Conservation (phyloP, 1,140 invertebrate genomes). For the Akabosia matsudoensis region DNA sequence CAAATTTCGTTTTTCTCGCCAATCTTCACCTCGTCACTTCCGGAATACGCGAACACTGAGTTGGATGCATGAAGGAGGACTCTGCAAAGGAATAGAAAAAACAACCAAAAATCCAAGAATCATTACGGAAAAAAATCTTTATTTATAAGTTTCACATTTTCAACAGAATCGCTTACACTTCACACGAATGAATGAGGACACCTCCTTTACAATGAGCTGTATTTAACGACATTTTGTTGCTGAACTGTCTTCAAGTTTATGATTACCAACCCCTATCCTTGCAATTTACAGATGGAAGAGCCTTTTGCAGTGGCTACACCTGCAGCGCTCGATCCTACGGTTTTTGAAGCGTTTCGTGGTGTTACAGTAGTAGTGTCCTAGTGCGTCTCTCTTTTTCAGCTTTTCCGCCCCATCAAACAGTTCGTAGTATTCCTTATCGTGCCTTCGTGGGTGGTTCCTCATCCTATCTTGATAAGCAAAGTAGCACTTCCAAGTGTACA, state of each 20-base stretch:
- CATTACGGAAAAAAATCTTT: no score
- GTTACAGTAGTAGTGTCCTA: not conserved
- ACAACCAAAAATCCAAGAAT: no score
- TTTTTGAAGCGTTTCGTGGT: not conserved
- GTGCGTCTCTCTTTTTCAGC: not conserved
- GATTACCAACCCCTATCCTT: no score
- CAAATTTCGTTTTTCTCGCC: constrained; percentile 53
- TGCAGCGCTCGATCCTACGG: not conserved
- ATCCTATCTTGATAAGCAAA: not conserved
- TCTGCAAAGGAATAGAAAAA: constrained; percentile 38
- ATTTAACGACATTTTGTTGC: constrained; percentile 80
- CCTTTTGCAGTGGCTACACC: not conserved
- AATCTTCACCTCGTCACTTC: constrained; percentile 40
- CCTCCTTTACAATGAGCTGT: constrained; percentile 87
- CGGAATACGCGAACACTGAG: constrained; percentile 34
- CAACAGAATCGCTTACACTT: constrained; percentile 88
- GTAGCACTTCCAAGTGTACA: not conserved
- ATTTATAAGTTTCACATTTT: no score
- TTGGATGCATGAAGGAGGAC: constrained; percentile 44
- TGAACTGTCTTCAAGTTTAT: not conserved
- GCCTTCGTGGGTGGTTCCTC: not conserved
- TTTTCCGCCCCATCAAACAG: not conserved
- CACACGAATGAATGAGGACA: constrained; percentile 84
- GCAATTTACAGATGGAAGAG: no score
- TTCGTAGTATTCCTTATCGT: not conserved